These are phyloP conservation scores for Diarsia mendica DNA, from an alignment of 2,888 invertebrate species.

Conservation along the genomic window DNA sequence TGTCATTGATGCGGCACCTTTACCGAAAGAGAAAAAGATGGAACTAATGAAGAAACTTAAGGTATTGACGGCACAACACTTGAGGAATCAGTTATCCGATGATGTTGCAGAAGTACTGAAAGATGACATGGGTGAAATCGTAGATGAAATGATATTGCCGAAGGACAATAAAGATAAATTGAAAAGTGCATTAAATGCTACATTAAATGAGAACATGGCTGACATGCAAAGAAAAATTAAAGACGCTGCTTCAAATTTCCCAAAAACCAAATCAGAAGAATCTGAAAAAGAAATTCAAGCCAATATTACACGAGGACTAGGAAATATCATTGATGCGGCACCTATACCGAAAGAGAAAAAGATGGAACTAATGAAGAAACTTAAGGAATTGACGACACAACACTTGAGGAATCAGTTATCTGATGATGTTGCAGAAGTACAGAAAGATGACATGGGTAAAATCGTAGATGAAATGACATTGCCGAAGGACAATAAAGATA, in stretches of 20 bases:
- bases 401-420: not conserved
- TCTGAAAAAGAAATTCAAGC: not conserved
- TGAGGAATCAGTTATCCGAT: not conserved
- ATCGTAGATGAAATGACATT: slow-evolving; percentile 38
- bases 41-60: not conserved
- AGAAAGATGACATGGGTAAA: slow-evolving; percentile 36
- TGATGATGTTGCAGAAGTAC: not conserved
- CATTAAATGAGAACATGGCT: not conserved
- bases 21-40: slow-evolving; percentile 2
- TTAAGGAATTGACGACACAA: not conserved
- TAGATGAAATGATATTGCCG: not conserved
- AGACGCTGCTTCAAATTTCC: too few species aligned
- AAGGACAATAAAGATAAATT: not conserved
- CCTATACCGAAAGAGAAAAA: not conserved
- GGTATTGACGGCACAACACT: not conserved
- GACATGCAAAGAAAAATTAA: too few species aligned
- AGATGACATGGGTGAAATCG: slow-evolving; percentile 6
- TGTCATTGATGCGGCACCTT: not conserved
- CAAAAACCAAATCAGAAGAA: not conserved
- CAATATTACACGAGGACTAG: not conserved
- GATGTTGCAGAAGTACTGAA: not conserved
- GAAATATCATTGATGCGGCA: not conserved
- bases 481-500: slow-evolving; percentile 38
- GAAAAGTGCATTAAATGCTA: too few species aligned
- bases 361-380: not conserved